A percentile compares a stretch with the other conserved stretches of the same genome.
phyloP scores from a whole-genome alignment of 2,797 vertebrate genomes.

The Microctenopoma steveboyesi region DNA sequence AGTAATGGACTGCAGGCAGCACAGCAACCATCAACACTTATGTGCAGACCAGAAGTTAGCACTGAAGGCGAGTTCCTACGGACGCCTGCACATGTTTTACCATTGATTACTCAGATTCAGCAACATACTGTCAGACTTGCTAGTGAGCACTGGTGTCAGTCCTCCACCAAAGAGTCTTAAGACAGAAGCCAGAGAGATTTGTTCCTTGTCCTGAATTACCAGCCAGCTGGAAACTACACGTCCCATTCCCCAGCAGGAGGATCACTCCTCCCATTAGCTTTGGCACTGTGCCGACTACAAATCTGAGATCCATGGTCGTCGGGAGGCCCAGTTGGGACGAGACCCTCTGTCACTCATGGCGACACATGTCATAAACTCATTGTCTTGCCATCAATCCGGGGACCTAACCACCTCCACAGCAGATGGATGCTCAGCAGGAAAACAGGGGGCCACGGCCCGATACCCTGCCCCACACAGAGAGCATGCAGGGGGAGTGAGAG shows the following conservation, averaged over 20 bases:
- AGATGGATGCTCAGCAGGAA: conserved; percentile 84
- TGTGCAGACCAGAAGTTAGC: conserved; percentile 33
- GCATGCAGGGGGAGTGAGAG: conserved; percentile 62
- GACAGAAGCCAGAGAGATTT: conserved; percentile 56
- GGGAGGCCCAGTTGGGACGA: conserved; percentile 87
- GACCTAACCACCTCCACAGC: conserved; percentile 90
- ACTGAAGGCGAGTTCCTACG: conserved; percentile 23
- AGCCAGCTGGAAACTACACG: conserved; percentile 78
- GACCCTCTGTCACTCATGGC: conserved; percentile 92
- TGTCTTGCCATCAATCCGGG: conserved; percentile 93
- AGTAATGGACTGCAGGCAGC: conserved; percentile 27
- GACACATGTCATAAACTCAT: conserved; percentile 90
- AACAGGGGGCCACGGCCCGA: conserved; percentile 83
- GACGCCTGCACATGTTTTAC: conserved; percentile 28
- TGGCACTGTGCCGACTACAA: conserved; percentile 83
- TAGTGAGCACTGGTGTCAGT: conserved; percentile 6
- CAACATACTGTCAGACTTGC: conserved; percentile 10
- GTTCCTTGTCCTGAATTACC: conserved; percentile 68
- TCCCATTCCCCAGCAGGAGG: conserved; percentile 74
- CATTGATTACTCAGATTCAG: conserved; percentile 15
- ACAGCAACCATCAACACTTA: conserved; percentile 21
- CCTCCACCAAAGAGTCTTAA: conserved; percentile 32
- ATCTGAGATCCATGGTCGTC: conserved; percentile 77
- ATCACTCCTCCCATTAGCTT: conserved; percentile 78
- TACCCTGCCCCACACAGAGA: conserved; percentile 82